Base-by-base conservation (phyloP, 2,113 vertebrate species). In the Stegostoma tigrinum region DNA sequence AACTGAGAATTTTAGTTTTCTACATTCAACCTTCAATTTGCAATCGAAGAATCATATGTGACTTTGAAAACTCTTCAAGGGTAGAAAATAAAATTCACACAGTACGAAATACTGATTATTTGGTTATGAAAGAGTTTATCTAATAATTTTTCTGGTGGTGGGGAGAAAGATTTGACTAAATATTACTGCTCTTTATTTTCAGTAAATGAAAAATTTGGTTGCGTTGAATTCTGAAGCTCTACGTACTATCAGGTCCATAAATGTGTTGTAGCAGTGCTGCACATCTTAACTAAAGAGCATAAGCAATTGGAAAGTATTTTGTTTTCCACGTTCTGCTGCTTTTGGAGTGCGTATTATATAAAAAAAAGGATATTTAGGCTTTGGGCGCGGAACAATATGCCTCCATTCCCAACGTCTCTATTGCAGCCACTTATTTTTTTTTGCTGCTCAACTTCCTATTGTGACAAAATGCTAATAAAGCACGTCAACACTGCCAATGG, bases 321-420 rank as follows among this genome's bases (percentile, higher is more conserved):
- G 93, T 95, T 95, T 95, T 70, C 27, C 94, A 95, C 94, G 34
- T 95, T 52, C 94, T 45, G 67, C 12, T 95, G 67, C 94, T 95
- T 95, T 68, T 23, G 94, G 24, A 72, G 94, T 30, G 38, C 42
- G 42, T 45, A 72, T 72, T 72, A 48, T 45, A 48, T 55, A 61
- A 61, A 72, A 70, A 23, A 45, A 72, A 68, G 45, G 94, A 95
- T 70, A 70, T 95, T 95, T 95, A 72, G 94, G 67, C 94, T 95
- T 75, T 52, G 67, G 94, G 94, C 94, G 42, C 94, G 34, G 67
- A 95, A 72, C 94, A 52, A 72, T 52, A 70, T 95, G 93, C 94
- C 89, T 45, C 75, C 80, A 15, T 66, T 89, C 72, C 91, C 78
- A 87, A 85, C 72, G 75, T 80, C 64, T 93, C 96, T 52, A 94